Evolutionary conservation across 2,113 vertebrate species (phyloP), one percentile per base, ranked within the genome.

Genomic region (Xyliphius kryptos): DNA sequence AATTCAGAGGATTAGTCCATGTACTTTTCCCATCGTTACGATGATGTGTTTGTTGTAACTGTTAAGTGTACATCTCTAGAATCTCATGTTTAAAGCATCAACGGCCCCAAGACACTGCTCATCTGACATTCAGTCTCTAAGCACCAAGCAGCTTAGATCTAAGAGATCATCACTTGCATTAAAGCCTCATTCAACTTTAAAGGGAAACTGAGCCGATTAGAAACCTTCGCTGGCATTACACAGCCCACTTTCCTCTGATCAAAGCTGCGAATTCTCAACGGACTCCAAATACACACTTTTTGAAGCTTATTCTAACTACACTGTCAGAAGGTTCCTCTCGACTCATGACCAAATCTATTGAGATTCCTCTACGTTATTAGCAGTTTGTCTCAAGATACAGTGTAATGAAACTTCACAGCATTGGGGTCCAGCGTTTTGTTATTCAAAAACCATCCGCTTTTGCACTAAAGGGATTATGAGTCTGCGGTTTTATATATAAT

Each of bases 261-360:
- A 72, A 71, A 66, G 68, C 56, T 15, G 17, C 44, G 44, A 61
- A 64, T 65, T 71, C 65, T 59, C 61, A 2, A 46, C 62, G 12
- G 54, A 67, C 37, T 44, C 50, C 46, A 66, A 66, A 57, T 13
- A 16, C 65, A 41, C 55, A 19, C 17, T 54, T 41, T 44, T 3
- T 3, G 37, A 40, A 32, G 49, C 55, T 10, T 68, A 54, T 52
- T 46, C 44, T 50, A 47, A 57, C 60, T 60, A 56, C 43, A 52
- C 12, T 21, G 38, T 47, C 46, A 36, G 51, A 13, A 58, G 59
- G 51, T 64, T 69, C 63, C n/a, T 47, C 36, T 4, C 48, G 21
- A 13, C 2, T 40, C n/a, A 8, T 6, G 16, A 43, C 63, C 41
- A 63, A 53, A 15, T 17, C 56, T 40, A 5, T 13, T 37, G 22